These are phyloP conservation scores for Rhinichthys klamathensis DNA, from an alignment of 2,113 vertebrate species.

Conservation along the genomic window DNA sequence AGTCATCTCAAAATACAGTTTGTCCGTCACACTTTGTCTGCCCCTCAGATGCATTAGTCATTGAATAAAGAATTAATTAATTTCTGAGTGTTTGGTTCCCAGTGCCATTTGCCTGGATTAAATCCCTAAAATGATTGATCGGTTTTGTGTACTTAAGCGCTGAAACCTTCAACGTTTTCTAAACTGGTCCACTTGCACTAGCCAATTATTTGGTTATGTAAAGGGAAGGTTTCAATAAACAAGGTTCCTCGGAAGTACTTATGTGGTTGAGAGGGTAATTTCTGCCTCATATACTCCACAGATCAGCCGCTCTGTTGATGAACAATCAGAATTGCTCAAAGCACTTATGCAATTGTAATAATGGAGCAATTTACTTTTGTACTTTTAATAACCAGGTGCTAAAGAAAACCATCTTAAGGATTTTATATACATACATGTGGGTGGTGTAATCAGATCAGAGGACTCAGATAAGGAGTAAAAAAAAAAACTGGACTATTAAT, in stretches of 20 bases:
- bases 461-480: constrained; percentile 29
- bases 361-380: neutral
- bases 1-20: neutral
- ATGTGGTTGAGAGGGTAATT: constrained; percentile 36
- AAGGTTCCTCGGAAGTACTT: constrained; percentile 36
- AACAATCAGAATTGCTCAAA: constrained; percentile 28
- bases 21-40: neutral
- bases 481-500: constrained; percentile 20
- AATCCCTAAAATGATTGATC: neutral
- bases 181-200: constrained; percentile 3
- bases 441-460: constrained; percentile 31
- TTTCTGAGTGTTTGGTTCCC: neutral
- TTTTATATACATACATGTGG: neutral
- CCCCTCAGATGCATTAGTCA: neutral
- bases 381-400: constrained; percentile 15
- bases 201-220: constrained; percentile 40
- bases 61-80: constrained; percentile 35
- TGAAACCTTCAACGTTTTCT: neutral
- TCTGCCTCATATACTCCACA: constrained; percentile 30
- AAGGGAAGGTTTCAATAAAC: constrained; percentile 34
- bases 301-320: constrained; percentile 1
- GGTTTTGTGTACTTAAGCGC: neutral
- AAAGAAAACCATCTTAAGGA: neutral
- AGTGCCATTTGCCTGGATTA: neutral
- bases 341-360: constrained; percentile 26